Evolutionary conservation across 2,113 vertebrate genomes (phyloP), one percentile per base, ranked within the genome.

Genomic region (Hylia prasina): DNA sequence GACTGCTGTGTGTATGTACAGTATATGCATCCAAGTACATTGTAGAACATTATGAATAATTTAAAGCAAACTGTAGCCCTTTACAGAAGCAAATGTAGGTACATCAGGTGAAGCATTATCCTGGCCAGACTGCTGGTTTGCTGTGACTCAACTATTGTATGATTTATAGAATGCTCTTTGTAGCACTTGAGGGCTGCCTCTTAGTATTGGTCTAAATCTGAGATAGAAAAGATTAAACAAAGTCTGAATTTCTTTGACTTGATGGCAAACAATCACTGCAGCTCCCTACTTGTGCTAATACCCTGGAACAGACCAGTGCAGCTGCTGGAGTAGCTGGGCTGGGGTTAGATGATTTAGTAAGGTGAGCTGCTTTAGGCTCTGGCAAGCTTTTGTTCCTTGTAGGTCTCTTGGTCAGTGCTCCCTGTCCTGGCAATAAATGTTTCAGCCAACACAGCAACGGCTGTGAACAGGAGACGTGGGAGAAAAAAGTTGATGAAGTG

Each of bases 21-120:
- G 14, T 69, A 16, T 60, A 70, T 0, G 1, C 37, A 77, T 77
- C 60, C 39, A 77, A 68, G 65, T 60, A 27, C 50, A 19, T 69
- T 61, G 30, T 30, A 22, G 50, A 82, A 7, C 35, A 21, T 54
- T 48, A 56, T 65, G 70, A 92, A 87, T 86, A 92, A 90, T 88
- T 80, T 53, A 90, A 68, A 60, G 37, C 48, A 76, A 91, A 79
- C 53, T 25, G n/a, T 54, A 89, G n/a, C 56, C 56, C n/a, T 73
- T 70, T 50, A 45, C 51, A 84, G 81, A 79, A 91, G 28, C n/a
- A 64, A 68, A 87, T 31, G 45, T 11, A 57, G 77, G 77, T 77
- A 10, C 11, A 5, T 57, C 35, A 30, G 48, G 25, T 0, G 5
- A 22, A 47, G 60, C 48, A 13, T 70, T 75, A 47, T 58, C 80